Conservation (phyloP, 2,113 vertebrate species). For the Naja naja region DNA sequence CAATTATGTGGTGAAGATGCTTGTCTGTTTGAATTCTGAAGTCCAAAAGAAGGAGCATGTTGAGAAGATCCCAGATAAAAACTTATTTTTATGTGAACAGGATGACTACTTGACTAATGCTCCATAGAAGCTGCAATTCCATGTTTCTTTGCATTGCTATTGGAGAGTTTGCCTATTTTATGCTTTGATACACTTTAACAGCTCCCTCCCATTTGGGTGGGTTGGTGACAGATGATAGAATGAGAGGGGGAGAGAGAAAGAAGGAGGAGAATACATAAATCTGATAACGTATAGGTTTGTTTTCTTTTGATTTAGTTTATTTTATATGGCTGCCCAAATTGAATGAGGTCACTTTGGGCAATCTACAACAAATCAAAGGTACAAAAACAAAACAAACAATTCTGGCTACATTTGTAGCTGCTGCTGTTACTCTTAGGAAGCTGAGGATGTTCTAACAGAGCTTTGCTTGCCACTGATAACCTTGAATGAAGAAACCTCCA, state of each 20-base stretch:
- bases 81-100: not conserved
- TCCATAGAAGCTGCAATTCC: not conserved
- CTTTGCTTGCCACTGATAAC: not conserved
- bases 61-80: not conserved
- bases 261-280: not conserved
- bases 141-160: not conserved
- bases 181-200: not conserved
- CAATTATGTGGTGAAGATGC: not conserved
- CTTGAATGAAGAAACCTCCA: not conserved
- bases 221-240: not conserved
- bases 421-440: not conserved
- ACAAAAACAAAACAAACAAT: not conserved
- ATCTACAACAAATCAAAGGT: not conserved
- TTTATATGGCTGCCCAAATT: not conserved
- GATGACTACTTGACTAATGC: not conserved
- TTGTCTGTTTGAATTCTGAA: not conserved
- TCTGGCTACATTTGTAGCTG: not conserved
- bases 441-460: not conserved
- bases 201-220: not conserved
- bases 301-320: not conserved
- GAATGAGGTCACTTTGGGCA: not conserved
- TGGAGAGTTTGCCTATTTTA: not conserved
- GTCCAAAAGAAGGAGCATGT: not conserved
- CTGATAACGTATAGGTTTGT: not conserved
- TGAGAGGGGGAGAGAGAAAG: not conserved